A percentile compares a stretch with the other conserved stretches of the same genome.
Evolutionary conservation across 2,113 vertebrate species (phyloP).

Genomic region (Chiloscyllium plagiosum): DNA sequence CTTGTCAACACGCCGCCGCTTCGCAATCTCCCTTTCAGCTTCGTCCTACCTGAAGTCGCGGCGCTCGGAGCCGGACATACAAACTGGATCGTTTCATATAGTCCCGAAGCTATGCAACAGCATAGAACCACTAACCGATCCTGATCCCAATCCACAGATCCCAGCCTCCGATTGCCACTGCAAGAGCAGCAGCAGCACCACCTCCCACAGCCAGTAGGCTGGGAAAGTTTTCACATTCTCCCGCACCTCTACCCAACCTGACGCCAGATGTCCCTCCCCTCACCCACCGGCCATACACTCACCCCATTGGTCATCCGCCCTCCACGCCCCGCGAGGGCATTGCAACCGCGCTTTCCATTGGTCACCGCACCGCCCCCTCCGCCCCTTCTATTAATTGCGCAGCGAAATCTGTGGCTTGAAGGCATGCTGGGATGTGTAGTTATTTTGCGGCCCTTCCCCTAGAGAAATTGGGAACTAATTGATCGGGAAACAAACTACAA

Average conservation of each 20-base stretch:
- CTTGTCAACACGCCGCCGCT: background rate
- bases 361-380: background rate
- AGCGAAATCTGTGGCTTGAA: background rate
- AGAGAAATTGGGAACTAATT: no score
- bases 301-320: background rate
- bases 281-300: background rate
- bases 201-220: background rate
- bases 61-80: background rate
- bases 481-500: background rate
- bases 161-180: background rate
- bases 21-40: background rate
- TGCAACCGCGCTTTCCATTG: background rate
- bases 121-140: background rate
- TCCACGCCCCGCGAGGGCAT: background rate
- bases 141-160: background rate
- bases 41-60: background rate
- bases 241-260: constrained; percentile 33
- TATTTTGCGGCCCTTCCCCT: background rate
- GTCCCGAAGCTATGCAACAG: background rate
- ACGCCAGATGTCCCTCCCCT: background rate
- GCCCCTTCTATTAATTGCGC: background rate
- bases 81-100: background rate
- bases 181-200: no score
- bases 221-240: constrained; percentile 35
- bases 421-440: constrained; percentile 15